Conservation (phyloP, 64 coral and sea anemone genomes). For the Astreopora myriophthalma region DNA sequence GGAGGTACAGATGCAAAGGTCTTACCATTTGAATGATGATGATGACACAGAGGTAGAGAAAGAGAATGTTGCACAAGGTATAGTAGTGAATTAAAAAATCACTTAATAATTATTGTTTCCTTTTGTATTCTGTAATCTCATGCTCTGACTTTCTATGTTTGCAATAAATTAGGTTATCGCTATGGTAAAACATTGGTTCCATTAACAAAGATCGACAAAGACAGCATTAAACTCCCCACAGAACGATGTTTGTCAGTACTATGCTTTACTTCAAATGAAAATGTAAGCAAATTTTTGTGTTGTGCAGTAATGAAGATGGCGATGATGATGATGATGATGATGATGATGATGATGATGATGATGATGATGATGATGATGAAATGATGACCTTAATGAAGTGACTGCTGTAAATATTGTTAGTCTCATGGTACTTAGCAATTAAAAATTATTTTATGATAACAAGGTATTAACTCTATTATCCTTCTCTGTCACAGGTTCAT, state of each 20-base stretch:
- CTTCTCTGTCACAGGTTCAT: slow-evolving; percentile 55
- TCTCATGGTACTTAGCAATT: too few relatives aligned
- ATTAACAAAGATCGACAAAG: slow-evolving; percentile 90
- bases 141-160: not conserved
- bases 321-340: too few relatives aligned
- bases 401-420: too few relatives aligned
- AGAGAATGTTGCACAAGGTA: slow-evolving; percentile 76
- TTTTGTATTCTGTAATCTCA: not conserved
- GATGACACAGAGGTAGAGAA: slow-evolving; percentile 96
- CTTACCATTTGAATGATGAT: slow-evolving; percentile 92
- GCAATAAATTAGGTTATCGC: slow-evolving; percentile 66
- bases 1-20: slow-evolving; percentile 88
- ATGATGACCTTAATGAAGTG: too few relatives aligned
- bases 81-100: not conserved
- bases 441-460: too few relatives aligned
- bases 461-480: not conserved
- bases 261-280: slow-evolving; percentile 79
- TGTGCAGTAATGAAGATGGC: too few relatives aligned
- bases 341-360: too few relatives aligned
- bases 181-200: slow-evolving; percentile 98
- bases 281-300: slow-evolving; percentile 49
- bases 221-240: slow-evolving; percentile 92
- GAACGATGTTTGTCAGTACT: slow-evolving; percentile 93
- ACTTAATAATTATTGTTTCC: not conserved
- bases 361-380: too few relatives aligned